These are phyloP conservation scores for Cossypha dichroa DNA, from an alignment of 2,797 vertebrate species.

Conservation along the genomic window DNA sequence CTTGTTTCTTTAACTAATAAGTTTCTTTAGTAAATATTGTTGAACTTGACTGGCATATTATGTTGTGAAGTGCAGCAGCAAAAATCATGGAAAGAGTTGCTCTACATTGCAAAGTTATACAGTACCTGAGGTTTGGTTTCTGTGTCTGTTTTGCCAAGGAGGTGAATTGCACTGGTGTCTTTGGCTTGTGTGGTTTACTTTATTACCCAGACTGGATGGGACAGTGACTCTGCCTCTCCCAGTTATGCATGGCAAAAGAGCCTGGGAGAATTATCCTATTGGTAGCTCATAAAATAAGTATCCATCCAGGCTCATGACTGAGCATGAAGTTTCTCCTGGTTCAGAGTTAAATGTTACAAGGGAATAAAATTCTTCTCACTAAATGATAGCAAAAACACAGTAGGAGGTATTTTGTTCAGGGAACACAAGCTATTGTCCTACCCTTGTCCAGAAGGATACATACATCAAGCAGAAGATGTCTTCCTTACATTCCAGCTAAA, in stretches of 20 bases:
- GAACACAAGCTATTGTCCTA: slow-evolving; percentile 21
- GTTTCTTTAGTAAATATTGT: not conserved
- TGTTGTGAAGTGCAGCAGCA: not conserved
- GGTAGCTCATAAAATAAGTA: not conserved
- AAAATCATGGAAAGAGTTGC: not conserved
- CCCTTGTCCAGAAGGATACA: slow-evolving; percentile 27
- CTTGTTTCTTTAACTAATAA: not conserved
- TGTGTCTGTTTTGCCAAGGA: not conserved
- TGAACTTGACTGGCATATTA: not conserved
- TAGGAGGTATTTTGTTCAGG: slow-evolving; percentile 17
- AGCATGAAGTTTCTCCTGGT: not conserved
- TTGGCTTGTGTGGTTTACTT: not conserved
- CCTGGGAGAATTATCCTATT: not conserved
- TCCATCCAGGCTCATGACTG: not conserved
- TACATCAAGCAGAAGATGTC: slow-evolving; percentile 21
- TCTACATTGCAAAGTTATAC: not conserved
- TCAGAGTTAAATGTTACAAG: slow-evolving; percentile 2
- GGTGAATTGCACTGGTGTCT: not conserved
- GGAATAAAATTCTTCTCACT: not conserved
- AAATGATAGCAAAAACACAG: not conserved
- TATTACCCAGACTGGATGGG: not conserved
- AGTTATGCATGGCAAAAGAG: not conserved
- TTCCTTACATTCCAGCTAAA: slow-evolving; percentile 41
- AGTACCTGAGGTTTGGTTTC: not conserved
- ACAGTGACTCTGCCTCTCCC: not conserved